These are phyloP conservation scores for Drosophila fulvimacula DNA, from an alignment of 2,888 invertebrate species.

Conservation along the genomic window DNA sequence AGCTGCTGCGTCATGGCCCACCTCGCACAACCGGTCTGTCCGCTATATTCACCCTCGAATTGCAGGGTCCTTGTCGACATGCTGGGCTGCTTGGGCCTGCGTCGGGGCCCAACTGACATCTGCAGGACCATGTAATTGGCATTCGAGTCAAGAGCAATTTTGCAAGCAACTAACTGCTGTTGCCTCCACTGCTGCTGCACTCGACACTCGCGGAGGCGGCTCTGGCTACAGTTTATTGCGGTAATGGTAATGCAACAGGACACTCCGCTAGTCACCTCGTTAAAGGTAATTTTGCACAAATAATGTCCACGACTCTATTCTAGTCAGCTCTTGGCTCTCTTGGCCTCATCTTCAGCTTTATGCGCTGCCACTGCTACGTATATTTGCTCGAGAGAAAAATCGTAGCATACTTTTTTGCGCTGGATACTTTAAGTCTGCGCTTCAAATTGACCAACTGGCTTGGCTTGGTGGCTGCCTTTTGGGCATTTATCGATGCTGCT, in stretches of 20 bases:
- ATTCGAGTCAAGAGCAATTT: conserved; percentile 80
- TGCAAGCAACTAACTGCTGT: conserved; percentile 57
- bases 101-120: conserved; percentile 60
- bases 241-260: conserved; percentile 79
- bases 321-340: conserved; percentile 16
- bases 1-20: conserved; percentile 31
- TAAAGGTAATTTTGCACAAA: conserved; percentile 81
- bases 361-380: conserved; percentile 5
- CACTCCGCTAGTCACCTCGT: conserved; percentile 76
- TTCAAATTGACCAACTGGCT: conserved; percentile 35
- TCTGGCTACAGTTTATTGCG: conserved; percentile 72
- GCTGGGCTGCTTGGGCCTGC: conserved; percentile 18
- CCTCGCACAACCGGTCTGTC: neutral
- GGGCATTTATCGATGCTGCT: conserved; percentile 41
- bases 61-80: conserved; percentile 35
- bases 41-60: conserved; percentile 12
- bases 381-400: conserved; percentile 7
- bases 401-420: conserved; percentile 43
- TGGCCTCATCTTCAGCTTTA: conserved; percentile 4
- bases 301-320: conserved; percentile 73
- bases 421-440: conserved; percentile 49
- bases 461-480: neutral
- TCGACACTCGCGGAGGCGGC: conserved; percentile 39
- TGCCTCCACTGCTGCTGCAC: conserved; percentile 20
- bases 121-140: conserved; percentile 75